Evolutionary conservation across 2,113 vertebrate species (phyloP).

Genomic region (Amblyornis subalaris): DNA sequence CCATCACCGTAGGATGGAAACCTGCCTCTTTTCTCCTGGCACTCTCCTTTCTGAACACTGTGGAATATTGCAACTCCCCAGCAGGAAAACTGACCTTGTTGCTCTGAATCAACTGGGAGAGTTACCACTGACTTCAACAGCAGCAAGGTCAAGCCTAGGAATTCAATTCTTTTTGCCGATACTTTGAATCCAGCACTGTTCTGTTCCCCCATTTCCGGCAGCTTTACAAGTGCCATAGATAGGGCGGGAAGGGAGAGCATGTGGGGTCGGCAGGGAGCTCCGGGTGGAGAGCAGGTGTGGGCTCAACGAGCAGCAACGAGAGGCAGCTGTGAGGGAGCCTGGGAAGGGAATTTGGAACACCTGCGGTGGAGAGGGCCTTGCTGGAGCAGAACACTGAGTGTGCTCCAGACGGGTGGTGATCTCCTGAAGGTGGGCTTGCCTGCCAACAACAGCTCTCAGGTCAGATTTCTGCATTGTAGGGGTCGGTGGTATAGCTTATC

Average conservation of each 20-base stretch:
- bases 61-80: neutral
- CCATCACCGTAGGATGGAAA: neutral
- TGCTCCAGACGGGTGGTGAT: accelerated
- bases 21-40: neutral
- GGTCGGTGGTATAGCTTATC: accelerated
- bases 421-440: neutral
- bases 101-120: neutral
- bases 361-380: accelerated
- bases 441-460: neutral
- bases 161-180: neutral
- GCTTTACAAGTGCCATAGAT: accelerated
- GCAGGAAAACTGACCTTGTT: neutral
- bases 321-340: neutral
- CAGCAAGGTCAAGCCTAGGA: neutral
- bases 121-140: neutral
- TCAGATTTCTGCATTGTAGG: accelerated
- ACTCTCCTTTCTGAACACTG: neutral
- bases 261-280: neutral
- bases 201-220: neutral
- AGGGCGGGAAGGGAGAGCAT: neutral
- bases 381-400: accelerated
- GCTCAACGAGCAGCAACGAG: neutral
- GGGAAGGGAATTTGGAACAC: neutral
- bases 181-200: neutral
- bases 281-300: accelerated